Percentiles rank a stretch among this genome's conserved stretches.
phyloP scores from a whole-genome alignment of 2,113 vertebrate species.

The Cyanocitta stelleri region DNA sequence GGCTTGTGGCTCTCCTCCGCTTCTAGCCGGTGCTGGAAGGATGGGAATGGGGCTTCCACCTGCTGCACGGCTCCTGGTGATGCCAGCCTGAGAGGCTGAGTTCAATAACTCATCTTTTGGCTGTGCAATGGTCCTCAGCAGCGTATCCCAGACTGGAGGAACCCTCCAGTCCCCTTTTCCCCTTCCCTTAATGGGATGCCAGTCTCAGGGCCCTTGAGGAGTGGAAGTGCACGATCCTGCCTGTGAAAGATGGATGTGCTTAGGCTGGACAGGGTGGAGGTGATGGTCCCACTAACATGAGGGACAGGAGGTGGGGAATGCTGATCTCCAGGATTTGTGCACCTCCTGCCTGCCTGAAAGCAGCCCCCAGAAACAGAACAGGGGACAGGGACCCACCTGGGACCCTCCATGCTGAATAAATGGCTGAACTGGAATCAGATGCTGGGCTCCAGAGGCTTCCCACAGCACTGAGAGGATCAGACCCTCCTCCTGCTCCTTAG shows the following conservation, averaged over 20 bases:
- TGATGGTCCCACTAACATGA: background rate
- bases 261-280: background rate
- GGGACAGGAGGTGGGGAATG: background rate
- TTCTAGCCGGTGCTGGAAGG: background rate
- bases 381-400: background rate
- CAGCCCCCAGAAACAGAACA: background rate
- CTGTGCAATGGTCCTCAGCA: background rate
- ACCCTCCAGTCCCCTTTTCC: no score
- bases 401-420: background rate
- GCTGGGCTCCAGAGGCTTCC: background rate
- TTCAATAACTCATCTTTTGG: background rate
- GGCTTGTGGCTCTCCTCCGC: background rate
- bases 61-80: background rate
- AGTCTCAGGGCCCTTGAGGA: background rate
- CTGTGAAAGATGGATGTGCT: accelerated
- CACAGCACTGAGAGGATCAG: background rate
- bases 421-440: background rate
- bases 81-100: background rate
- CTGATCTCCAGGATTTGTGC: background rate
- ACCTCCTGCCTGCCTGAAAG: background rate
- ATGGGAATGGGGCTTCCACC: background rate
- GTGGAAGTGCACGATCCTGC: background rate
- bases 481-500: background rate
- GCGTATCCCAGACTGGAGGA: background rate
- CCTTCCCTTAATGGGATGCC: background rate